Evolutionary conservation across 2,888 invertebrate genomes (phyloP).

Genomic region (Chrysomela aeneicollis): DNA sequence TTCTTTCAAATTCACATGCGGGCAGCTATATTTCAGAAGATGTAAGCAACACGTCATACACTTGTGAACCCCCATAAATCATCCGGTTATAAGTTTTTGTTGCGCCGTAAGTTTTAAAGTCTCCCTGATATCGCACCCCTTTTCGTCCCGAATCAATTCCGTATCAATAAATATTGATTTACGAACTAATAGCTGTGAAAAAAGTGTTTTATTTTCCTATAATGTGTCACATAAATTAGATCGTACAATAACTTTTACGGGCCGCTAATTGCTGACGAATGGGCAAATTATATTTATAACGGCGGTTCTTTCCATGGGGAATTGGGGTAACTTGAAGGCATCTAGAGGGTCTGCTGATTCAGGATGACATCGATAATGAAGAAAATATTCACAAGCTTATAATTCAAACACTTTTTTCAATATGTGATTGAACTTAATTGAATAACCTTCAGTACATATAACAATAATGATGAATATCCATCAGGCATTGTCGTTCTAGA

Average conservation of each 20-base stretch:
- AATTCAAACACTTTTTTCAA: no score
- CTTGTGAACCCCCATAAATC: slow-evolving; percentile 53
- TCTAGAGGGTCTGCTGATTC: no score
- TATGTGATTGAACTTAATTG: no score
- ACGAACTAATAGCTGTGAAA: slow-evolving; percentile 56
- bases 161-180: slow-evolving; percentile 59
- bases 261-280: slow-evolving; percentile 25
- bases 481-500: no score
- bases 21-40: slow-evolving; percentile 48
- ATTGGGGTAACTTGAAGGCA: no score
- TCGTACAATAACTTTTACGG: slow-evolving; percentile 32
- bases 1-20: slow-evolving; percentile 44
- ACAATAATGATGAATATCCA: no score
- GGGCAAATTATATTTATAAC: slow-evolving; percentile 33
- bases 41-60: slow-evolving; percentile 52
- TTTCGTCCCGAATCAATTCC: slow-evolving; percentile 53
- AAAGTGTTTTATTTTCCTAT: slow-evolving; percentile 59
- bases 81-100: slow-evolving; percentile 45
- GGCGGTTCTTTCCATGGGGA: no score
- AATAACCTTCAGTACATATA: no score
- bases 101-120: slow-evolving; percentile 55
- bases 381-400: no score
- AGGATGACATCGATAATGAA: no score
- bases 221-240: slow-evolving; percentile 56
- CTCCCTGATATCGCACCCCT: slow-evolving; percentile 44